Conservation (phyloP, 2,797 vertebrate species). For the Leontocebus nigricollis region DNA sequence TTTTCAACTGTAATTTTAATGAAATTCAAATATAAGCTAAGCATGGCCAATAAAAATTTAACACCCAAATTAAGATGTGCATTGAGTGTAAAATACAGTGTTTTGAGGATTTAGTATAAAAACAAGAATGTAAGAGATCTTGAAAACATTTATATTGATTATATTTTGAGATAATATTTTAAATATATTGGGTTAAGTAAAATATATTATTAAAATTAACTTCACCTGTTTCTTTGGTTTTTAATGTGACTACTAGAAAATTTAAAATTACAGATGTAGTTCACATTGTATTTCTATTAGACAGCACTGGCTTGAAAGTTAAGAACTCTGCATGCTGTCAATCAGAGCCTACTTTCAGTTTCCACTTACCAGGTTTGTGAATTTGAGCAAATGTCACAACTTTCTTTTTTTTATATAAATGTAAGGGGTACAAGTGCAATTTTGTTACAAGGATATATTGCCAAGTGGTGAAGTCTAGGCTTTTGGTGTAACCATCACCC, state of each 20-base stretch:
- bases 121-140: background rate
- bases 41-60: background rate
- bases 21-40: slow-evolving; percentile 16
- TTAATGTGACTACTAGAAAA: background rate
- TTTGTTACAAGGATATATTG: background rate
- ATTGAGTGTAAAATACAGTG: background rate
- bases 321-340: background rate
- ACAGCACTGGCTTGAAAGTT: background rate
- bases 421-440: background rate
- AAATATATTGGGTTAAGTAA: background rate
- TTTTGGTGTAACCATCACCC: background rate
- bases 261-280: background rate
- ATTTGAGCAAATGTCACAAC: background rate
- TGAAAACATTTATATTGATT: slow-evolving; percentile 1
- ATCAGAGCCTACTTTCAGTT: background rate
- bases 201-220: background rate
- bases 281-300: background rate
- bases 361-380: background rate
- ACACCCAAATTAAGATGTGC: background rate
- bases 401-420: background rate
- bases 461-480: background rate
- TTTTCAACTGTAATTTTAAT: slow-evolving; percentile 15
- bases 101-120: background rate
- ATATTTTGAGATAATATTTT: background rate
- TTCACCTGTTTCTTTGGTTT: background rate